Base-by-base conservation (phyloP, 2,113 vertebrate genomes). In the Hyaena hyaena region DNA sequence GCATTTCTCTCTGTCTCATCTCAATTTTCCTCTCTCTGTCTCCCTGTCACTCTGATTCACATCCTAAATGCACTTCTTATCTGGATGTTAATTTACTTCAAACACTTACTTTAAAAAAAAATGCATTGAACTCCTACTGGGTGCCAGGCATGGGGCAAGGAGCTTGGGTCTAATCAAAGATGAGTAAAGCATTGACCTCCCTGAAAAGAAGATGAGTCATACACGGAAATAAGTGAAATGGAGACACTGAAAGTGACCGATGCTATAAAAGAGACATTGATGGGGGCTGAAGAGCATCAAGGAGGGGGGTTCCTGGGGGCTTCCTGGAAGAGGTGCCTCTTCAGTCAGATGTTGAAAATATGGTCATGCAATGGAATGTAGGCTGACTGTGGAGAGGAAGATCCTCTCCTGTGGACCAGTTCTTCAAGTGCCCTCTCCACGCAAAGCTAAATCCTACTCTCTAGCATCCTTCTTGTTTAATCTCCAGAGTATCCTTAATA, bases 141-240 rank as follows among this genome's bases (percentile, higher is more conserved):
- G 89, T 74, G 21, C 55, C 92, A 92, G 53, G 61, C 82, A 45
- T 61, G 85, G 88, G 71, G 58, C 71, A 33, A 84, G 86, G 77
- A 96, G 79, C 50, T 74, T 61, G 43, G 77, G 53, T 93, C 69
- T 91, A 85, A 96, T 87, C 66, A 92, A 91, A 84, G 74, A 69
- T 65, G 50, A 96, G 89, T 48, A 93, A 95, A 95, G 33, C 39
- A 1, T 9, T 61, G 39, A 68, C 63, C 69, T 93, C 68, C 58
- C 69, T 45, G 7, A 50, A 45, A 91, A 50, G 84, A 39, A 48
- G 88, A 71, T 97, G 97, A 98, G 83, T 97, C 94, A 88, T 43
- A 7, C 23, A 4, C 43, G n/a, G 26, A 69, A 83, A 50, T 45
- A 55, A 86, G 88, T 33, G 65, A 87, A 55, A 26, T 16, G 19